Percentiles rank a stretch among this genome's conserved stretches.
phyloP scores from a whole-genome alignment of 2,113 vertebrate genomes.

The Periophthalmodon schlosseri region DNA sequence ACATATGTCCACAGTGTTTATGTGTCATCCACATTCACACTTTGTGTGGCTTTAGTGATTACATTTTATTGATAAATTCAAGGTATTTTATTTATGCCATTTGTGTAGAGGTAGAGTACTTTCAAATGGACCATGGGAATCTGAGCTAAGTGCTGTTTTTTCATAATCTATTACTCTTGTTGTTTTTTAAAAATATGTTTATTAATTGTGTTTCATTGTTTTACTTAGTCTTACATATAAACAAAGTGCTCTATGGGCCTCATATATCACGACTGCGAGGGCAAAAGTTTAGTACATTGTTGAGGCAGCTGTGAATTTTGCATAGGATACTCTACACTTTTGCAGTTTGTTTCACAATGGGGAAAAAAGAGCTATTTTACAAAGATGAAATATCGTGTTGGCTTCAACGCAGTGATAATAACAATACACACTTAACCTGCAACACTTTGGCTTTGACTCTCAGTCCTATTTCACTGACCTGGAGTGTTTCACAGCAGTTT shows the following conservation, averaged over 20 bases:
- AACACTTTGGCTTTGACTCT: not conserved
- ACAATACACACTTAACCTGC: not conserved
- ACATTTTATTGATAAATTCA: no score
- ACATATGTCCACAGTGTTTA: not conserved
- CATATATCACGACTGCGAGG: not conserved
- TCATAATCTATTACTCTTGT: no score
- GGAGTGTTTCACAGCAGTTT: not conserved
- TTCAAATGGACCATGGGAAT: no score
- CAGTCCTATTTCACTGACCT: not conserved
- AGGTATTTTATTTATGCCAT: no score
- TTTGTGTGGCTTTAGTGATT: no score
- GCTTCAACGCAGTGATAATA: not conserved
- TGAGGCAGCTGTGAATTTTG: not conserved
- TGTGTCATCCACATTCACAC: not conserved
- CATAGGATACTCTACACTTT: not conserved
- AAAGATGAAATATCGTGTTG: not conserved
- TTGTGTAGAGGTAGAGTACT: no score
- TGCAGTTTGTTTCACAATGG: not conserved
- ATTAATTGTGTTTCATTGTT: no score
- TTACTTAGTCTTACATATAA: no score
- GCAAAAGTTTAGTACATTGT: not conserved
- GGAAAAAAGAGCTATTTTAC: not conserved
- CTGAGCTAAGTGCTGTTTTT: no score
- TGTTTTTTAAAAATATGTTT: no score
- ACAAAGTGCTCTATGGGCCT: not conserved